A percentile compares a stretch with the other conserved stretches of the same genome.
Evolutionary conservation across 2,888 invertebrate genomes (phyloP).

Genomic region (Drosophila mimetica): DNA sequence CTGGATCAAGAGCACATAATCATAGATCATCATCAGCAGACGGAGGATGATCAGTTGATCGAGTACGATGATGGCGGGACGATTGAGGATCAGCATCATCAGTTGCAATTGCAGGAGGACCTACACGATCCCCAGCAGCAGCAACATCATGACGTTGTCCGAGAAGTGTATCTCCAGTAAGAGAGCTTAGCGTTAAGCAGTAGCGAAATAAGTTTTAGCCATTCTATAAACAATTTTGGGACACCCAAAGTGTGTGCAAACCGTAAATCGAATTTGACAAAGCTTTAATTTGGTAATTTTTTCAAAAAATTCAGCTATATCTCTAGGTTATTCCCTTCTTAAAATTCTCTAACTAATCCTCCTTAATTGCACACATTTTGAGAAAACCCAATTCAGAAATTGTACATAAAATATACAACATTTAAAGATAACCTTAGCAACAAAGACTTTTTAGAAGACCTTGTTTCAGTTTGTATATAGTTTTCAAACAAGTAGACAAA

Average conservation of each 20-base stretch:
- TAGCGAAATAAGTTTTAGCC: slow-evolving; percentile 40
- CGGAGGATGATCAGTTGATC: slow-evolving; percentile 74
- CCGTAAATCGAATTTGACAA: slow-evolving; percentile 1
- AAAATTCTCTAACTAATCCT: neutral
- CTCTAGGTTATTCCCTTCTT: neutral
- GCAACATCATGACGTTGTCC: slow-evolving; percentile 77
- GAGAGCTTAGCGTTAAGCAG: slow-evolving; percentile 21
- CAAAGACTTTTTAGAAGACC: slow-evolving; percentile 8
- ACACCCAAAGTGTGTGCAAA: slow-evolving; percentile 7
- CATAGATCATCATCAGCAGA: slow-evolving; percentile 72
- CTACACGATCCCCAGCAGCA: slow-evolving; percentile 66
- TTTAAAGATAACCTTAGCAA: slow-evolving; percentile 5
- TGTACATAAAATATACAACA: slow-evolving; percentile 25
- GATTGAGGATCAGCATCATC: slow-evolving; percentile 69
- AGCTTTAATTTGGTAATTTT: slow-evolving; percentile 9
- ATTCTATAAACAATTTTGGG: slow-evolving; percentile 10
- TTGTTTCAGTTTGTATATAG: slow-evolving; percentile 23
- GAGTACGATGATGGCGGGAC: slow-evolving; percentile 77
- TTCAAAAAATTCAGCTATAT: neutral
- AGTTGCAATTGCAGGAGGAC: slow-evolving; percentile 73
- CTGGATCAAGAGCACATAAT: slow-evolving; percentile 70
- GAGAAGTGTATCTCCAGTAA: slow-evolving; percentile 80
- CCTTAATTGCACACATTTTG: slow-evolving; percentile 16
- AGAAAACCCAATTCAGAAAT: neutral
- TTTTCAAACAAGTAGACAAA: slow-evolving; percentile 1